Conservation (phyloP, 2,113 vertebrate genomes). For the Ctenomys sociabilis region DNA sequence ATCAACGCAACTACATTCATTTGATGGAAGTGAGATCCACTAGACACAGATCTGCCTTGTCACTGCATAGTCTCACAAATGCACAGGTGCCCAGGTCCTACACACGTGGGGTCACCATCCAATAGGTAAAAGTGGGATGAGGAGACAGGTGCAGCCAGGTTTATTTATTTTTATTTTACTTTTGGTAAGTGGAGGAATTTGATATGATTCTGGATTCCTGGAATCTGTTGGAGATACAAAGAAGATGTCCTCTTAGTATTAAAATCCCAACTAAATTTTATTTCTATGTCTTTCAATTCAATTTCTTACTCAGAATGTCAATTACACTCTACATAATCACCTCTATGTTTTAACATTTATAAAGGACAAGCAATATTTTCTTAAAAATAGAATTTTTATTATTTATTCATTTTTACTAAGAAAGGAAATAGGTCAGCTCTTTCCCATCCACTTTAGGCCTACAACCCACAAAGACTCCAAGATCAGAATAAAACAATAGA, state of each 20-base stretch:
- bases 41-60: not conserved
- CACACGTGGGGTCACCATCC: not conserved
- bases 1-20: conserved; percentile 74
- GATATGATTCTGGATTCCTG: conserved; percentile 8
- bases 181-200: not conserved
- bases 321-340: not conserved
- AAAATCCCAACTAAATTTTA: not conserved
- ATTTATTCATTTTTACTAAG: not conserved
- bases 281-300: conserved; percentile 14
- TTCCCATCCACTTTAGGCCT: not conserved
- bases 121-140: not conserved
- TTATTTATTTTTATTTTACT: conserved; percentile 1
- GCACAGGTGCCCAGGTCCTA: not conserved
- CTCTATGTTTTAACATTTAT: not conserved
- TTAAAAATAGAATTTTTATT: conserved; percentile 7
- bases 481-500: not conserved
- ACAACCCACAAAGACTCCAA: not conserved
- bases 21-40: conserved; percentile 21
- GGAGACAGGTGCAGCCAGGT: not conserved
- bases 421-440: not conserved
- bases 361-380: not conserved
- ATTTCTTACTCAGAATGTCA: conserved; percentile 7
- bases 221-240: conserved; percentile 47
- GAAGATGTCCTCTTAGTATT: not conserved
- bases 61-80: not conserved